Base-by-base conservation (phyloP, 2,888 invertebrate species). In the Diabrotica balteata region DNA sequence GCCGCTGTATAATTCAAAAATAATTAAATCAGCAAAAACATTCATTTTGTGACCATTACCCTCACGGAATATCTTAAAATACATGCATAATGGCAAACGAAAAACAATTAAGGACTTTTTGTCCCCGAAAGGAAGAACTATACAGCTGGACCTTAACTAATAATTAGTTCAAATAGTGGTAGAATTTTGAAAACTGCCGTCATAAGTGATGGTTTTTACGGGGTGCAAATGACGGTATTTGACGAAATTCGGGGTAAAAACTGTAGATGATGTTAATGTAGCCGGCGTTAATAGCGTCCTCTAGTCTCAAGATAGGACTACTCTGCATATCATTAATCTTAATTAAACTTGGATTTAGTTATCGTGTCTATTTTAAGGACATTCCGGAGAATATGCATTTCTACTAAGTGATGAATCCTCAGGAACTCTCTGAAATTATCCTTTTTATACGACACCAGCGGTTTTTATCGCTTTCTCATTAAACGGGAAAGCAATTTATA, bases 251-350 rank as follows among this genome's bases (percentile, higher is more conserved):
- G 67, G 69, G 71, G 74, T 76, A 77, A 78, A 77, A 77, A 77
- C 76, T 75, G 74, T 76, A 77, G 77, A 78, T 78, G 78, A 77
- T 77, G 78, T 76, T 78, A 78, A 78, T 77, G 77, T 78, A 71
- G 76, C 76, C 73, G 73, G 72, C 75, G 75, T 76, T 78, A 78
- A 78, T 78, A 77, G 78, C 79, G 80, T 78, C 78, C 79, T 80
- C 80, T 77, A 79, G 80, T 78, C 81, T 80, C 77, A 80, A 82
- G 81, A 82, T 82, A 82, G 81, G 81, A 82, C 81, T 82, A 82
- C 81, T 84, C 83, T 82, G 82, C 83, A 84, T 84, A 81, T 83
- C 83, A 83, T 84, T 83, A 81, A 84, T 84, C 83, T 83, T 82
- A 84, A 84, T 84, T 83, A 83, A 84, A 84, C 78, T 82, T 80